A percentile compares a stretch with the other conserved stretches of the same genome.
phyloP scores from a whole-genome alignment of 2,888 invertebrate genomes.

The Luperina nickerlii region DNA sequence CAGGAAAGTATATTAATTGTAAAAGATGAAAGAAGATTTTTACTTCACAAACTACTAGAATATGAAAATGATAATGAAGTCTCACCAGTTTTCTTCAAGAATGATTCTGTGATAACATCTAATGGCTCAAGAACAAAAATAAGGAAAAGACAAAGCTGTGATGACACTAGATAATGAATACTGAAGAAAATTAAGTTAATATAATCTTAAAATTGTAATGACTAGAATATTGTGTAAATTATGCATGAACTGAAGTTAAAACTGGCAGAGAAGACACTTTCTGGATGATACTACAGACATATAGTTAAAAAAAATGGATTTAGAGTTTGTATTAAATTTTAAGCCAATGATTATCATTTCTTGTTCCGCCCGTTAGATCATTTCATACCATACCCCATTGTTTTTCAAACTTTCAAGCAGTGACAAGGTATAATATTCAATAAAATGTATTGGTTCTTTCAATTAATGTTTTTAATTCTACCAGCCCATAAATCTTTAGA shows the following conservation, averaged over 20 bases:
- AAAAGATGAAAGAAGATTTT: conserved; percentile 95
- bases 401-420: neutral
- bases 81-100: conserved; percentile 70
- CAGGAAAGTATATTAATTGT: conserved; percentile 95
- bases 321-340: neutral
- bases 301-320: neutral
- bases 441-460: conserved; percentile 8
- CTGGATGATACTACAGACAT: neutral
- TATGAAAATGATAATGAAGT: conserved; percentile 89
- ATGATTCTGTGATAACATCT: conserved; percentile 71
- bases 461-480: conserved; percentile 17
- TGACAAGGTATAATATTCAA: neutral
- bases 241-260: neutral
- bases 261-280: neutral
- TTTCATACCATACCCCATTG: neutral
- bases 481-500: neutral
- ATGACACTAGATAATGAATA: conserved; percentile 73
- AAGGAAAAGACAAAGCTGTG: conserved; percentile 80
- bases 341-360: neutral
- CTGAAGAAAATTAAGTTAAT: neutral
- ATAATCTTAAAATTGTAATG: neutral
- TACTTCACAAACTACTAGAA: conserved; percentile 94
- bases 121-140: conserved; percentile 81
- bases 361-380: neutral
- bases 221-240: neutral